Evolutionary conservation across 2,888 invertebrate species (phyloP).

Genomic region (Apamea epomidion): DNA sequence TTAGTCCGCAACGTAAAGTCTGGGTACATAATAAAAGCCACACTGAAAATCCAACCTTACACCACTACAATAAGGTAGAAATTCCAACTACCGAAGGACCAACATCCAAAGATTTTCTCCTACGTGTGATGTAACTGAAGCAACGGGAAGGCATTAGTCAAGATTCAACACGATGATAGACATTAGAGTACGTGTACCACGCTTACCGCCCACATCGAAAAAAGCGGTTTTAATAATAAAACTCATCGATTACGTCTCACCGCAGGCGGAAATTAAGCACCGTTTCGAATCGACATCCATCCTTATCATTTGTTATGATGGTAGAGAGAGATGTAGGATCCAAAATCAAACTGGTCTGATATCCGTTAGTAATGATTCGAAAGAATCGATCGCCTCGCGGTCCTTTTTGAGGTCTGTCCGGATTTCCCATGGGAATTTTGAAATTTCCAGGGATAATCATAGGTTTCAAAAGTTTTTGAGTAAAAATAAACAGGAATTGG

Average conservation of each 20-base stretch:
- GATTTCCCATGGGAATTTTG: constrained; percentile 58
- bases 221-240: constrained; percentile 63
- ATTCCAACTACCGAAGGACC: background rate
- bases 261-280: constrained; percentile 68
- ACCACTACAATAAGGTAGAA: background rate
- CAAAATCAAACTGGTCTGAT: constrained; percentile 62
- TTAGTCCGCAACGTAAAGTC: constrained; percentile 7
- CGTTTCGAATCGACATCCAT: constrained; percentile 66
- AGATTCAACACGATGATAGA: constrained; percentile 54
- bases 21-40: constrained; percentile 23
- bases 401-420: constrained; percentile 50
- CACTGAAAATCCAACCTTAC: constrained; percentile 41
- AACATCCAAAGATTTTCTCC: constrained; percentile 34
- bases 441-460: constrained; percentile 10
- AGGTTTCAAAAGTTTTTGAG: background rate
- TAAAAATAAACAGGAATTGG: background rate
- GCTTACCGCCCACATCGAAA: constrained; percentile 64
- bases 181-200: constrained; percentile 49
- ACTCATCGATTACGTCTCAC: constrained; percentile 67
- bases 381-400: constrained; percentile 49
- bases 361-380: constrained; percentile 53
- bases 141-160: constrained; percentile 59
- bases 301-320: constrained; percentile 67
- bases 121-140: constrained; percentile 47
- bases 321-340: constrained; percentile 65